Evolutionary conservation across 2,888 invertebrate species (phyloP).

Genomic region (Calliphora vomitoria): DNA sequence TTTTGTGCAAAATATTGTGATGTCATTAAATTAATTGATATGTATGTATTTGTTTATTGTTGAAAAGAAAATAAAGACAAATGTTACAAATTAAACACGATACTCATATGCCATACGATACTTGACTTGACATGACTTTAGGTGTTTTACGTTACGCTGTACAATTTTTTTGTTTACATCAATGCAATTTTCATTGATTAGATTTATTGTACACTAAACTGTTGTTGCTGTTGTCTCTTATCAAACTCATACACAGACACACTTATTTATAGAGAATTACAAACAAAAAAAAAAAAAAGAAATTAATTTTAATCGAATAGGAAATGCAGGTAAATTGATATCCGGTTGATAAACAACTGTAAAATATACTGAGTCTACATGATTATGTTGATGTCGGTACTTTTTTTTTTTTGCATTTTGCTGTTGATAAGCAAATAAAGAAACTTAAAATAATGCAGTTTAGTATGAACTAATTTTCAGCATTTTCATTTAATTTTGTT

Average conservation of each 20-base stretch:
- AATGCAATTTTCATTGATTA: constrained; percentile 67
- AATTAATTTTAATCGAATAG: constrained; percentile 46
- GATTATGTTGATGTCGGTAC: not conserved
- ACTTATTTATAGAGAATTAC: constrained; percentile 10
- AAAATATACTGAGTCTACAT: not conserved
- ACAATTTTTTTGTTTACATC: constrained; percentile 58
- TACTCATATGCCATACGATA: constrained; percentile 16
- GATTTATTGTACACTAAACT: constrained; percentile 53
- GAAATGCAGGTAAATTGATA: constrained; percentile 68
- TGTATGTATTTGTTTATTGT: constrained; percentile 55
- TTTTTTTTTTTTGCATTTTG: not conserved
- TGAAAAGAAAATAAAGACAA: constrained; percentile 22
- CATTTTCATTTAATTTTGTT: too few relatives aligned
- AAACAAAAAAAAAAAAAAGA: not conserved
- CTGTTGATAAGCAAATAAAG: too few relatives aligned
- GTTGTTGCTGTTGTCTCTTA: not conserved
- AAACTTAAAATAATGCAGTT: too few relatives aligned
- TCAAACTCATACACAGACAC: not conserved
- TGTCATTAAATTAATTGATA: constrained; percentile 69
- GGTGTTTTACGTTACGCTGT: constrained; percentile 47
- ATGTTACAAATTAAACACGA: not conserved
- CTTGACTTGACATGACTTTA: constrained; percentile 21
- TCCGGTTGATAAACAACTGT: constrained; percentile 54
- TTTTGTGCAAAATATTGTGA: constrained; percentile 45
- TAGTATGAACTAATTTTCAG: too few relatives aligned